Percentiles rank a stretch among this genome's conserved stretches.
Conservation (phyloP, 2,888 invertebrate genomes). For the Alentia gelatinosa region DNA sequence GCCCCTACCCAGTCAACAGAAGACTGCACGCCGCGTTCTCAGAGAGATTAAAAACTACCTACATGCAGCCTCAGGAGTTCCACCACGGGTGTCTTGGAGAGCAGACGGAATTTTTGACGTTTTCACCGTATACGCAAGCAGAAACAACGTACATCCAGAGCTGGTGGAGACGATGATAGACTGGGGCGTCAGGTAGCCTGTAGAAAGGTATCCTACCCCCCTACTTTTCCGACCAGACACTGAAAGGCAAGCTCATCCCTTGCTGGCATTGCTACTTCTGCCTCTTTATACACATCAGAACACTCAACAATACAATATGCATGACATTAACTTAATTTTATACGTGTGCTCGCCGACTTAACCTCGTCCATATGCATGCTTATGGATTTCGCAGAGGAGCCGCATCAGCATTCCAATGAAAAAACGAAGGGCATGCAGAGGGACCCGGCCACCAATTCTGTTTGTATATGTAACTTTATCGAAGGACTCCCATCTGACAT, state of each 20-base stretch:
- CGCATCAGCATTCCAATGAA: constrained; percentile 33
- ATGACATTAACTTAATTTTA: constrained; percentile 53
- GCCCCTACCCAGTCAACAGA: no score
- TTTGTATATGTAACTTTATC: constrained; percentile 49
- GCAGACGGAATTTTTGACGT: no score
- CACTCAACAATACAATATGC: constrained; percentile 45
- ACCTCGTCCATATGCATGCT: constrained; percentile 52
- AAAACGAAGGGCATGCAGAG: no score
- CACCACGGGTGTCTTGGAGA: no score
- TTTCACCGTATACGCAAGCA: no score
- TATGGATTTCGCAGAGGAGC: constrained; percentile 22
- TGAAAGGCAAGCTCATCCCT: not conserved
- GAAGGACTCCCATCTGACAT: not conserved
- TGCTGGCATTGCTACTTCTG: constrained; percentile 37
- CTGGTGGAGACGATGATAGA: not conserved
- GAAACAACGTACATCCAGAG: not conserved
- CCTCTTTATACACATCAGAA: constrained; percentile 48
- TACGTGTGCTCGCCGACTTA: constrained; percentile 42
- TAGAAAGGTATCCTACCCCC: not conserved
- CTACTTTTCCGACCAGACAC: not conserved
- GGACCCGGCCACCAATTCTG: not conserved
- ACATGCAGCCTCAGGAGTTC: no score
- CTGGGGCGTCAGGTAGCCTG: not conserved
- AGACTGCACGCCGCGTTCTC: no score
- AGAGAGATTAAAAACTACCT: no score